These are phyloP conservation scores for Tromatobia lineatoria DNA, from an alignment of 2,888 invertebrate genomes.

Conservation along the genomic window DNA sequence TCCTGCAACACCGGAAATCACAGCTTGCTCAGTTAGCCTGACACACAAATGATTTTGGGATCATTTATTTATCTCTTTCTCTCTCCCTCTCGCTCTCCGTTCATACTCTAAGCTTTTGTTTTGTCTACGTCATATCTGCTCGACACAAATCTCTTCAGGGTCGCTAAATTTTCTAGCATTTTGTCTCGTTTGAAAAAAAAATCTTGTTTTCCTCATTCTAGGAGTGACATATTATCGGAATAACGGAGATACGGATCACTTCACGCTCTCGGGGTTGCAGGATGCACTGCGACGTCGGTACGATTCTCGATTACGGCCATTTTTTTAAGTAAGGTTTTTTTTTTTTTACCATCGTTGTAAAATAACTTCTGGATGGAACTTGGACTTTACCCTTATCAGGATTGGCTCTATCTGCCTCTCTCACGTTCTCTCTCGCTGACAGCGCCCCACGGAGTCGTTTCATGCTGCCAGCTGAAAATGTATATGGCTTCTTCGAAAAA, in stretches of 20 bases:
- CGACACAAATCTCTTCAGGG: neutral
- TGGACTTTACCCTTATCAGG: slow-evolving; percentile 49
- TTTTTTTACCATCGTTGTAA: slow-evolving; percentile 24
- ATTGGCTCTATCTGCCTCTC: no score
- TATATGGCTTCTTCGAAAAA: slow-evolving; percentile 20
- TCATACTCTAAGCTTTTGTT: slow-evolving; percentile 1
- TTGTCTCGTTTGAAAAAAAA: slow-evolving; percentile 17
- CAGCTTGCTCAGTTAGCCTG: slow-evolving; percentile 76
- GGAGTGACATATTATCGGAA: slow-evolving; percentile 10
- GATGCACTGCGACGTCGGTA: slow-evolving; percentile 77
- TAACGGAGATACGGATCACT: slow-evolving; percentile 35
- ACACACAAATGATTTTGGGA: slow-evolving; percentile 62
- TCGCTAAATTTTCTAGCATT: slow-evolving; percentile 1
- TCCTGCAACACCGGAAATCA: slow-evolving; percentile 86
- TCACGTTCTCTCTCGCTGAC: neutral
- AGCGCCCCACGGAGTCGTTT: slow-evolving; percentile 21
- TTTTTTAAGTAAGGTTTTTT: slow-evolving; percentile 21
- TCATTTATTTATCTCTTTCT: slow-evolving; percentile 29
- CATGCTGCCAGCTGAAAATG: slow-evolving; percentile 55
- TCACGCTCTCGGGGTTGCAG: slow-evolving; percentile 78
- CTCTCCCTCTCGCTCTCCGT: slow-evolving; percentile 27
- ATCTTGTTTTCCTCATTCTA: slow-evolving; percentile 29
- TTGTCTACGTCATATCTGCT: slow-evolving; percentile 7
- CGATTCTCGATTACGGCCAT: slow-evolving; percentile 50
- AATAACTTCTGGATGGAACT: slow-evolving; percentile 34